Base-by-base conservation (phyloP, 2,888 invertebrate genomes). In the Lordiphosa andalusiaca region DNA sequence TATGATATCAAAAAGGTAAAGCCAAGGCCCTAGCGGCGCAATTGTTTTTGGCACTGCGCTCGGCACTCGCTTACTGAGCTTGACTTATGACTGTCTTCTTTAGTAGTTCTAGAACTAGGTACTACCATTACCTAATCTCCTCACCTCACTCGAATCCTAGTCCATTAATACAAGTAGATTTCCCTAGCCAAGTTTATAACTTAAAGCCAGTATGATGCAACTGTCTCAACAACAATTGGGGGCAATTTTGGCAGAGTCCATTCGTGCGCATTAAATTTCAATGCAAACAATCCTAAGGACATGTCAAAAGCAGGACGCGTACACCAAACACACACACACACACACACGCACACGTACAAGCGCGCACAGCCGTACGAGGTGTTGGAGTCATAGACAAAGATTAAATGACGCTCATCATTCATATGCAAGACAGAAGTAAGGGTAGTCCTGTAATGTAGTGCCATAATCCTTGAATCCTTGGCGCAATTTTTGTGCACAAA, bases 361-460 rank as follows among this genome's bases (percentile, higher is more conserved):
- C 12, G 10, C 41, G 33, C 25, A 25, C 25, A 36, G 25, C 12
- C 33, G 63, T 66, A 61, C 60, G 69, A 71, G 75, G 82, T 84
- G 78, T 67, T 67, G 69, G 76, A 67, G 82, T 57, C 72, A 69
- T 84, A 82, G 84, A 69, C 75, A 73, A 77, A 84, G 85, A 83
- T 83, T 85, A 81, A 83, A 78, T 70, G 73, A 67, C 69, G 73
- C 75, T 74, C 85, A 84, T 83, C 82, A 84, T 78, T 83, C 85
- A 83, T 84, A 78, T 77, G 68, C 68, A 70, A 62, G 60, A 41
- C 10, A n/a, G 21, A 25, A 13, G 55, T 16, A n/a, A 13, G 23
- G 12, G 25, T 62, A 35, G 48, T 37, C 10, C 36, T 37, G 61
- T 77, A 77, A 78, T 84, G 75, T 81, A 80, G 83, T 82, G 84